Evolutionary conservation across 2,797 vertebrate genomes (phyloP), one percentile per base, ranked within the genome.

Genomic region (Gymnothorax reevesii): DNA sequence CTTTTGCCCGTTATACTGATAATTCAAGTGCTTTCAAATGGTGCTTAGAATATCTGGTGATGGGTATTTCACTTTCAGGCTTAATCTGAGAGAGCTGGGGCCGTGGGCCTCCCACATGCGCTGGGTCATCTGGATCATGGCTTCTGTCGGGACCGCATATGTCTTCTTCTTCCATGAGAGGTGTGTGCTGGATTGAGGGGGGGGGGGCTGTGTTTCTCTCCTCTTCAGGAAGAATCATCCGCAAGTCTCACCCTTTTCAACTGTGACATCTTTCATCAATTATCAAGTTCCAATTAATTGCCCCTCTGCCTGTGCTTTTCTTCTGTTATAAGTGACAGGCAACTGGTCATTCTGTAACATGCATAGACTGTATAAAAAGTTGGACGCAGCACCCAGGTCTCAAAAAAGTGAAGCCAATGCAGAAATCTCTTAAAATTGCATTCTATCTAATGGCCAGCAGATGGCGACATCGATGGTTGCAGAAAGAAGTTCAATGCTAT

Each of bases 101-200:
- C 98, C 98, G 49, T 99, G 98, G 98, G 97, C 97, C 0, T 94
- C 96, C 82, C 98, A 99, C 95, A 99, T 99, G 98, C 97, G 98
- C 85, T 99, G 98, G 98, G 89, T 99, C 93, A 96, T 99, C 87
- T 99, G 98, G 98, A 96, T 98, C 90, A 99, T 99, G 98, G 98
- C 98, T 0, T 97, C 96, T 0, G 90, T 96, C 0, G 98, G 98
- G 86, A 98, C 97, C 0, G 33, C 98, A 86, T 99, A 99, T 0
- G 98, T 99, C 22, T 99, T 98, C 95, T 98, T 98, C 94, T 99
- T 98, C 92, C 98, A 99, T 0, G 98, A 99, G 93, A 95, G 97
- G 98, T 99, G 7, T 89, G 13, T 82, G 27, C 25, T 57, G 25
- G 17, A 8, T 57, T 20, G 22, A 22, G n/a, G 82, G 20, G 25